Conservation (phyloP, 2,797 vertebrate genomes). For the Microctenopoma stevenorrisi region DNA sequence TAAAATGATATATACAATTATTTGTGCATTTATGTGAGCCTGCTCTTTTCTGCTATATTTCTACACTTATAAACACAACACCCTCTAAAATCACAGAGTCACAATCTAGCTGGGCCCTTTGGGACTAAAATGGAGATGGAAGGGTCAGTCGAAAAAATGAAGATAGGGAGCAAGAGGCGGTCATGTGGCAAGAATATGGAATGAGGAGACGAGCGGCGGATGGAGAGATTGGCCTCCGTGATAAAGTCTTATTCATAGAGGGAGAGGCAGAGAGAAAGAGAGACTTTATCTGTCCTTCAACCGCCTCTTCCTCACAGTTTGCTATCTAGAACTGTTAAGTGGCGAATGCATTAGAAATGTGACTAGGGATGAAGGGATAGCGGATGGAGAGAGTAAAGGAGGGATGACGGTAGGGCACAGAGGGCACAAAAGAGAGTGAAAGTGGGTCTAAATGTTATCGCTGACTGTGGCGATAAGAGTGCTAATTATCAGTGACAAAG, state of each 20-base stretch:
- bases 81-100: constrained; percentile 35
- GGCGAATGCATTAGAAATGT: constrained; percentile 73
- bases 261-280: constrained; percentile 46
- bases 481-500: constrained; percentile 81
- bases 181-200: constrained; percentile 74
- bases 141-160: constrained; percentile 69
- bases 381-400: constrained; percentile 55
- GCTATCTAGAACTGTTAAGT: constrained; percentile 75
- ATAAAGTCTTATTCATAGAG: constrained; percentile 76
- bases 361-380: constrained; percentile 60
- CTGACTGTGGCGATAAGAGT: constrained; percentile 66
- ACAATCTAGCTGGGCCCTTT: constrained; percentile 20
- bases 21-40: background rate
- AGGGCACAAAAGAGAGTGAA: constrained; percentile 51
- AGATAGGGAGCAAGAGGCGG: constrained; percentile 69
- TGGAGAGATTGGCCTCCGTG: constrained; percentile 68
- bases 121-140: constrained; percentile 58
- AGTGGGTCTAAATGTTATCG: constrained; percentile 80
- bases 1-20: background rate
- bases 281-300: constrained; percentile 72
- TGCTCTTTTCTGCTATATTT: constrained; percentile 14
- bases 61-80: constrained; percentile 21
- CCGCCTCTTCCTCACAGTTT: constrained; percentile 62
- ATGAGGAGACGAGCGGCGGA: constrained; percentile 69
- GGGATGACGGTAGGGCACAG: constrained; percentile 28